These are phyloP conservation scores for Redunca redunca DNA, from an alignment of 2,113 vertebrate genomes.

Conservation along the genomic window DNA sequence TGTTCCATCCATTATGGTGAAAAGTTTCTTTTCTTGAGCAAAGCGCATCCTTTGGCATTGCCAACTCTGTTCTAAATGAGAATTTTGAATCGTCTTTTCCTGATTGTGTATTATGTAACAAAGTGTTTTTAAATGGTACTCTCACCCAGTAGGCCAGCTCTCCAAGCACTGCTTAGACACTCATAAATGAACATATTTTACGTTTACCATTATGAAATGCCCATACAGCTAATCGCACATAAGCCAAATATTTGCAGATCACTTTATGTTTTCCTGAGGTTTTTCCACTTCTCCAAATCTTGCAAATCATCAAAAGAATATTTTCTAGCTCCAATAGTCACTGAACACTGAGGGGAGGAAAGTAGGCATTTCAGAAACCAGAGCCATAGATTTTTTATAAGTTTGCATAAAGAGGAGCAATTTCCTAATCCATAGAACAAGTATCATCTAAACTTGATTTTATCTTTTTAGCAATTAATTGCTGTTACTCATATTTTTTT, in stretches of 20 bases:
- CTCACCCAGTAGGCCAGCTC: constrained; percentile 2
- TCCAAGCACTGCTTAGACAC: background rate
- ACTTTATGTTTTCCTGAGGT: background rate
- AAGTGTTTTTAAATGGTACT: background rate
- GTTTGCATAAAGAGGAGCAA: background rate
- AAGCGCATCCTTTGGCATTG: background rate
- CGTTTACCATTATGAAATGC: background rate
- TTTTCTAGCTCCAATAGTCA: background rate
- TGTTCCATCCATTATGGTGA: constrained; percentile 34
- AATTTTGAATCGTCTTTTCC: background rate
- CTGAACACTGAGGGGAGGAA: background rate
- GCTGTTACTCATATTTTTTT: background rate
- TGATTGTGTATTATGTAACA: background rate
- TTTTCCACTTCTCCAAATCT: background rate
- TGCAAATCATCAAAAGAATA: background rate
- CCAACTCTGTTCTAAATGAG: background rate
- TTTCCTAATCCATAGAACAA: background rate
- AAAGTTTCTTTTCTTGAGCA: constrained; percentile 29
- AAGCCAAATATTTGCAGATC: background rate
- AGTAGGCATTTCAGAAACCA: background rate
- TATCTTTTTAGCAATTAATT: background rate
- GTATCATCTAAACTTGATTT: background rate
- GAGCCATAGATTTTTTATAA: background rate
- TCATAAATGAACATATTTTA: constrained; percentile 19
- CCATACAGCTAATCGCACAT: background rate